phyloP scores from a whole-genome alignment of 2,113 vertebrate genomes.

The Rhinolophus sinicus region DNA sequence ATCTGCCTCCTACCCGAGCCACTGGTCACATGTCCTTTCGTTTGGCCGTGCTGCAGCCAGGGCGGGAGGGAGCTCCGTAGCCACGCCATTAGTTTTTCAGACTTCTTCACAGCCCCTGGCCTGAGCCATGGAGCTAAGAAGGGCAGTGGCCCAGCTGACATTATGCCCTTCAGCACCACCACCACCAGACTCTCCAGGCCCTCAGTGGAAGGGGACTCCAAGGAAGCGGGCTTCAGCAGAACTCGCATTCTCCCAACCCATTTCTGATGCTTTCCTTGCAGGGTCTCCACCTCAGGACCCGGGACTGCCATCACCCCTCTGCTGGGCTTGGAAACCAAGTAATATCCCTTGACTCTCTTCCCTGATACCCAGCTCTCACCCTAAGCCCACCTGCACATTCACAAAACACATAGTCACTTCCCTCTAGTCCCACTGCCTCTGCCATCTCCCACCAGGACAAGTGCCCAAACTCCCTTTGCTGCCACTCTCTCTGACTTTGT shows the following conservation, averaged over 20 bases:
- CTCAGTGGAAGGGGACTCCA: rapidly evolving
- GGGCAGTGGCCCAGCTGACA: not conserved
- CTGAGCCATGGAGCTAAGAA: not conserved
- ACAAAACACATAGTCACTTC: not conserved
- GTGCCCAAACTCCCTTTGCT: not conserved
- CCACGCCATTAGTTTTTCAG: not conserved
- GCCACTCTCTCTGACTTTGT: not conserved
- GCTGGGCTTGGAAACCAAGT: not conserved
- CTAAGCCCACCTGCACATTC: not conserved
- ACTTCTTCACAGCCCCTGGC: not conserved
- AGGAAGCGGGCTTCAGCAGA: not conserved
- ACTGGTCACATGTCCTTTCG: rapidly evolving
- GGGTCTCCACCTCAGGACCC: not conserved
- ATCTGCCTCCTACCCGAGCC: not conserved
- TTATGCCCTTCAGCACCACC: rapidly evolving
- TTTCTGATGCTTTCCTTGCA: not conserved
- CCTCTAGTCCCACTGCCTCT: not conserved
- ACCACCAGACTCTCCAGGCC: not conserved
- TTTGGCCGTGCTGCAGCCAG: not conserved
- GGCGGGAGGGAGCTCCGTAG: not conserved
- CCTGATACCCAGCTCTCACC: not conserved
- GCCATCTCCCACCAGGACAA: not conserved
- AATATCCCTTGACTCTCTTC: not conserved
- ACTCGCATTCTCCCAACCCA: rapidly evolving
- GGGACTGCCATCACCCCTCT: not conserved